phyloP scores from a whole-genome alignment of 2,888 invertebrate genomes.

The Pseudococcus viburni region DNA sequence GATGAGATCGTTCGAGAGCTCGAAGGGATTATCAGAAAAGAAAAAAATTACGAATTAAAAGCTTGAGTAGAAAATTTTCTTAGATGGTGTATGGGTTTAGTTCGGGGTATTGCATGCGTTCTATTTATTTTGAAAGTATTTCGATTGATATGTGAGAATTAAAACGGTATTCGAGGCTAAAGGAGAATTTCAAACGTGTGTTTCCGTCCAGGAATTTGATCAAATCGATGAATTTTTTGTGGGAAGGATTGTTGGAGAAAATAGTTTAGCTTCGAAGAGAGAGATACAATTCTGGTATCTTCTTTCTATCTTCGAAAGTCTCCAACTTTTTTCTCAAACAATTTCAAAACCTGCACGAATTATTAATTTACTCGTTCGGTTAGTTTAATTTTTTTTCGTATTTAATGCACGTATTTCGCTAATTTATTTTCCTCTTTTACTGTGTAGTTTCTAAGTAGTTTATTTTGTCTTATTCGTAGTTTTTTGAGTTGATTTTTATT shows the following conservation, averaged over 20 bases:
- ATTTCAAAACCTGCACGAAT: constrained; percentile 31
- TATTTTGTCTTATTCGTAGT: constrained; percentile 25
- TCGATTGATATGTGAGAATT: constrained; percentile 29
- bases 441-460: constrained; percentile 65
- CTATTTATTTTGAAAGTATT: constrained; percentile 2
- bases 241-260: background rate
- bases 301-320: constrained; percentile 22
- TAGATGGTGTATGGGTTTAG: constrained; percentile 14
- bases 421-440: constrained; percentile 68
- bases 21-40: background rate
- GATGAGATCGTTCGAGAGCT: constrained; percentile 27
- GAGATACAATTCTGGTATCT: background rate
- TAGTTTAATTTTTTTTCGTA: constrained; percentile 51
- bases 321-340: background rate
- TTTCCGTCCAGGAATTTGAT: background rate
- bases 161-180: background rate
- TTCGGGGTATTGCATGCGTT: background rate
- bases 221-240: background rate
- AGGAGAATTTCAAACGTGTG: background rate
- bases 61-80: constrained; percentile 13
- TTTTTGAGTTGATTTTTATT: constrained; percentile 69
- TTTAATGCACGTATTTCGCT: constrained; percentile 68
- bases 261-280: background rate
- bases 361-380: constrained; percentile 31
- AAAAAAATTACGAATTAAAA: constrained; percentile 38